phyloP scores from a whole-genome alignment of 2,797 vertebrate genomes.

The Pangasius larnaudii region DNA sequence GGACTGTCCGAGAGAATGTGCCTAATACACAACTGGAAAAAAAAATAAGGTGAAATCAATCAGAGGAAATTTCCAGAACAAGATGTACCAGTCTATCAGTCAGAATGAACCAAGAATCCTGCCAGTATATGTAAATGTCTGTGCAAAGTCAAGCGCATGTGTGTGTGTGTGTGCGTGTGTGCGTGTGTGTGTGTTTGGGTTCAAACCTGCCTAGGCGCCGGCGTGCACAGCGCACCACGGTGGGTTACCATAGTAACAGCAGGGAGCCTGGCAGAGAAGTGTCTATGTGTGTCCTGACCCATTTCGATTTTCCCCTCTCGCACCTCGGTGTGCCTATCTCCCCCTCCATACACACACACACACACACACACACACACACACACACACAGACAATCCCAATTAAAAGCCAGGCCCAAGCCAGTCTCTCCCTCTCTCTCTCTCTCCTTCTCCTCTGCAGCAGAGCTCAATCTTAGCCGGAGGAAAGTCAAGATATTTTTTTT shows the following conservation, averaged over 20 bases:
- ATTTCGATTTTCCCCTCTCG: constrained; percentile 74
- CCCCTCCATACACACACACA: constrained; percentile 31
- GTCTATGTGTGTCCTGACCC: constrained; percentile 79
- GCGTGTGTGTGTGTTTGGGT: constrained; percentile 48
- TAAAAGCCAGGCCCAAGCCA: constrained; percentile 60
- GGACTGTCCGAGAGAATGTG: not conserved
- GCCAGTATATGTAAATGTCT: constrained; percentile 39
- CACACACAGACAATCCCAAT: constrained; percentile 60
- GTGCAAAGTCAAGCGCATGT: constrained; percentile 31
- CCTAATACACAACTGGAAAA: not conserved
- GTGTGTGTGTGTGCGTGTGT: constrained; percentile 33
- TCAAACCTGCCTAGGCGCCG: constrained; percentile 56
- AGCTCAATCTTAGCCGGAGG: constrained; percentile 45
- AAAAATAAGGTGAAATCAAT: constrained; percentile 2
- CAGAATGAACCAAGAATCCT: constrained; percentile 29
- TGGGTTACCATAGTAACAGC: constrained; percentile 82
- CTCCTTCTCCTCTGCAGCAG: constrained; percentile 49
- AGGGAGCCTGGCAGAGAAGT: constrained; percentile 72
- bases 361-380: constrained; percentile 29
- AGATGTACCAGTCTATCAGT: constrained; percentile 10
- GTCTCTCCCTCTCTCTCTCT: constrained; percentile 46
- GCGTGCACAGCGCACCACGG: constrained; percentile 66
- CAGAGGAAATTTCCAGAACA: constrained; percentile 28
- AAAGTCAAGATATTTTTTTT: constrained; percentile 43
- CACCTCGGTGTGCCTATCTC: constrained; percentile 55